A percentile compares a stretch with the other conserved stretches of the same genome.
These are phyloP conservation scores for Agrotis exclamationis DNA, from an alignment of 2,888 invertebrate genomes.

Conservation along the genomic window DNA sequence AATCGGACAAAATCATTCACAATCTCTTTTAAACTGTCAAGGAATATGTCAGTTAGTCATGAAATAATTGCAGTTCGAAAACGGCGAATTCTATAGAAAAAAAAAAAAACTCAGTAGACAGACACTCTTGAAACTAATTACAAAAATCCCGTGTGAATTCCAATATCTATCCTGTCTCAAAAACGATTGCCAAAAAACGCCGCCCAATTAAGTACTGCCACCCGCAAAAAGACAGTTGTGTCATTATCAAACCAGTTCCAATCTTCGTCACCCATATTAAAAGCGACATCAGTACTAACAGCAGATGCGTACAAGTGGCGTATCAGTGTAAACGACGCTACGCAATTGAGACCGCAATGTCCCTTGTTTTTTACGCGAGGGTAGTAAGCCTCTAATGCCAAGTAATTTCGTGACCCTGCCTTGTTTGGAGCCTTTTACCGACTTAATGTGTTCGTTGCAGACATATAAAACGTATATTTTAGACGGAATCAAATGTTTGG, in stretches of 20 bases:
- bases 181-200: not conserved
- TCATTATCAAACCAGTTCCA: not conserved
- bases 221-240: slow-evolving; percentile 19
- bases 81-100: no score
- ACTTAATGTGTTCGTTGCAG: slow-evolving; percentile 75
- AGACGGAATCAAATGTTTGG: slow-evolving; percentile 60
- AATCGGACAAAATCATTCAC: not conserved
- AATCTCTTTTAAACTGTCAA: not conserved
- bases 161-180: not conserved
- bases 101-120: no score
- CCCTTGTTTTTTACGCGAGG: slow-evolving; percentile 90
- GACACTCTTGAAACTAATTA: no score
- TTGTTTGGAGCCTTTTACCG: slow-evolving; percentile 79
- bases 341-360: slow-evolving; percentile 76
- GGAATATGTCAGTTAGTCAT: not conserved
- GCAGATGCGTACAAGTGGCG: slow-evolving; percentile 74
- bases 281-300: slow-evolving; percentile 27
- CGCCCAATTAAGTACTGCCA: not conserved
- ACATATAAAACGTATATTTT: slow-evolving; percentile 70
- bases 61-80: not conserved
- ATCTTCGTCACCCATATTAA: slow-evolving; percentile 20
- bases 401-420: slow-evolving; percentile 88
- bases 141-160: not conserved
- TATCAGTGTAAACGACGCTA: slow-evolving; percentile 75
- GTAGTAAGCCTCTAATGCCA: slow-evolving; percentile 86